phyloP scores from a whole-genome alignment of 2,797 vertebrate genomes.

The Anisognathus igniventris region DNA sequence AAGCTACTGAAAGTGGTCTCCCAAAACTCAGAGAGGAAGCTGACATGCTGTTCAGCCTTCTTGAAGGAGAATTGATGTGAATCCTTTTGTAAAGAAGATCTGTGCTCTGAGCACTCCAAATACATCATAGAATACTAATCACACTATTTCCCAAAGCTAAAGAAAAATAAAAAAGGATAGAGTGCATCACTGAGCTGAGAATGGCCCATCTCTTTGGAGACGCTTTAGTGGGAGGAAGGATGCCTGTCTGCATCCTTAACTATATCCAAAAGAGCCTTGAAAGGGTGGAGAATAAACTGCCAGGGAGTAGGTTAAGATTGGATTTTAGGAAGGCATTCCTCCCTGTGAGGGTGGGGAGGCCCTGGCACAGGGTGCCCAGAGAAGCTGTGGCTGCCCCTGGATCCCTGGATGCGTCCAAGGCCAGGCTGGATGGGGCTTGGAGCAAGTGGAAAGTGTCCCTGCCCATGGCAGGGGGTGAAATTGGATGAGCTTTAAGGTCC shows the following conservation, averaged over 20 bases:
- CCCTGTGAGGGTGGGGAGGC: fast-evolving
- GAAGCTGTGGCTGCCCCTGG: neutral
- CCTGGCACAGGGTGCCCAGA: neutral
- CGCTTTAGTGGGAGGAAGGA: fast-evolving
- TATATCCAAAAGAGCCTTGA: neutral
- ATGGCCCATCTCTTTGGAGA: neutral
- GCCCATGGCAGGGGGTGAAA: neutral
- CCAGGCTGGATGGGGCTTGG: fast-evolving
- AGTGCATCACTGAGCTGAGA: neutral
- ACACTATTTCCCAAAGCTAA: conserved; percentile 10
- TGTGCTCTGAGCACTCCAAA: conserved; percentile 32
- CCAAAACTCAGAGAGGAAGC: conserved; percentile 28
- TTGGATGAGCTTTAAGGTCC: neutral
- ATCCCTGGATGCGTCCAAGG: neutral
- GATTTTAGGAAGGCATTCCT: neutral
- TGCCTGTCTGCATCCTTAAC: neutral
- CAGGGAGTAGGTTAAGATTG: neutral
- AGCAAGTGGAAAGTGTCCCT: neutral
- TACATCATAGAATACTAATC: conserved; percentile 48
- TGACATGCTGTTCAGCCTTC: conserved; percentile 37
- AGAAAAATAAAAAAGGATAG: neutral
- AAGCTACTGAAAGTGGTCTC: conserved; percentile 24
- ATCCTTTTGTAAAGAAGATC: conserved; percentile 50
- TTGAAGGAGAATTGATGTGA: conserved; percentile 43
- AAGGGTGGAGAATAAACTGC: neutral